Evolutionary conservation across 2,797 vertebrate genomes (phyloP).

Genomic region (Hipposideros larvatus): DNA sequence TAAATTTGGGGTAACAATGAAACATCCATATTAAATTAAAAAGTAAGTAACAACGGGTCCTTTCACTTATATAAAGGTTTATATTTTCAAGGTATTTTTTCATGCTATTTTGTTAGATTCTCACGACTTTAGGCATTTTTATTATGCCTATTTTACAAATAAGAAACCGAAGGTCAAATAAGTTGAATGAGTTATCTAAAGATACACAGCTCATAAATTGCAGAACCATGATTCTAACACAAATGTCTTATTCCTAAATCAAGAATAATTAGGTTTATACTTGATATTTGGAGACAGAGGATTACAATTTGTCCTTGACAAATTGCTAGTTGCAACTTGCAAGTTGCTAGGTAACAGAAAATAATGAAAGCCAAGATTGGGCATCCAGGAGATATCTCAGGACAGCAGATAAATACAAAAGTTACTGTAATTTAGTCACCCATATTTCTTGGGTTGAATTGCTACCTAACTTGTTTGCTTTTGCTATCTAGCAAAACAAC

Average conservation of each 20-base stretch:
- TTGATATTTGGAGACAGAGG: slow-evolving; percentile 10
- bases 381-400: background rate
- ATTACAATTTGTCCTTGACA: slow-evolving; percentile 30
- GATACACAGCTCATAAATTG: background rate
- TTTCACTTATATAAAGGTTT: slow-evolving; percentile 19
- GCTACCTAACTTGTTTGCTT: background rate
- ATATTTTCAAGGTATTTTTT: slow-evolving; percentile 51
- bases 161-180: slow-evolving; percentile 55
- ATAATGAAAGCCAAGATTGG: background rate
- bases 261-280: background rate
- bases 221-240: slow-evolving; percentile 29
- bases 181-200: slow-evolving; percentile 52
- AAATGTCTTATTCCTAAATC: slow-evolving; percentile 30
- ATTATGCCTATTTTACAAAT: slow-evolving; percentile 12
- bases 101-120: slow-evolving; percentile 16
- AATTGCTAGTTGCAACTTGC: background rate
- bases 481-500: background rate
- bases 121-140: background rate
- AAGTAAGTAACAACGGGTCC: background rate
- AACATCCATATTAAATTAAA: slow-evolving; percentile 43
- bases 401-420: background rate
- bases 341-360: slow-evolving; percentile 25
- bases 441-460: background rate
- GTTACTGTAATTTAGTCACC: background rate
- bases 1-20: slow-evolving; percentile 45